Conservation (phyloP, 2,797 vertebrate species). For the Falco concolor region DNA sequence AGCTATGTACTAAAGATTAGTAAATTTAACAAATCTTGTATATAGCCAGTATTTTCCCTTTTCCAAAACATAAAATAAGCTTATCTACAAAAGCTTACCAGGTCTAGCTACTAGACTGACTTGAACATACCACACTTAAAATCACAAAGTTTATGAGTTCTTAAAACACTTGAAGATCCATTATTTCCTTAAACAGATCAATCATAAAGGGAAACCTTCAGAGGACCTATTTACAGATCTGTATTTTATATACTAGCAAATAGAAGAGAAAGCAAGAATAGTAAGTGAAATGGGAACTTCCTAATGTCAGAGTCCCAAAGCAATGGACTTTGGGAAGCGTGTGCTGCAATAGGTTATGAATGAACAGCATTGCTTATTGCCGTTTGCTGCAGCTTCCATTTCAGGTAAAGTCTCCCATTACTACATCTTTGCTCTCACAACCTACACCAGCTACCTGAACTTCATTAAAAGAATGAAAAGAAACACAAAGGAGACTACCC, state of each 20-base stretch:
- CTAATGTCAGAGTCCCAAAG: neutral
- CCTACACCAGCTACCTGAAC: neutral
- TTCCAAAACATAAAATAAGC: neutral
- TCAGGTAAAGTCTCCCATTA: neutral
- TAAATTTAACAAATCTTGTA: neutral
- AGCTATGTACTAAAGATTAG: neutral
- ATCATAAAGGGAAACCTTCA: neutral
- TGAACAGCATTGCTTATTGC: neutral
- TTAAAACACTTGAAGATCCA: neutral
- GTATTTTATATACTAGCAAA: neutral
- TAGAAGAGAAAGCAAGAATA: neutral
- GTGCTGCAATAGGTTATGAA: neutral
- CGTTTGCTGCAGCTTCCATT: neutral
- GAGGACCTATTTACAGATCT: neutral
- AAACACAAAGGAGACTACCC: neutral
- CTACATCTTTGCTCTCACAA: neutral
- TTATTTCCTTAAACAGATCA: neutral
- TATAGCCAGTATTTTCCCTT: neutral
- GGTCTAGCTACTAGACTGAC: neutral
- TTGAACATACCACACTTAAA: neutral
- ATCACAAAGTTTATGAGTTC: neutral
- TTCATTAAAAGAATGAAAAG: neutral
- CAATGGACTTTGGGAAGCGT: neutral
- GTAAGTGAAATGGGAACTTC: neutral
- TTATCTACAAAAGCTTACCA: neutral